Conservation (phyloP, 2,797 vertebrate species). For the Epinephelus malabaricus region DNA sequence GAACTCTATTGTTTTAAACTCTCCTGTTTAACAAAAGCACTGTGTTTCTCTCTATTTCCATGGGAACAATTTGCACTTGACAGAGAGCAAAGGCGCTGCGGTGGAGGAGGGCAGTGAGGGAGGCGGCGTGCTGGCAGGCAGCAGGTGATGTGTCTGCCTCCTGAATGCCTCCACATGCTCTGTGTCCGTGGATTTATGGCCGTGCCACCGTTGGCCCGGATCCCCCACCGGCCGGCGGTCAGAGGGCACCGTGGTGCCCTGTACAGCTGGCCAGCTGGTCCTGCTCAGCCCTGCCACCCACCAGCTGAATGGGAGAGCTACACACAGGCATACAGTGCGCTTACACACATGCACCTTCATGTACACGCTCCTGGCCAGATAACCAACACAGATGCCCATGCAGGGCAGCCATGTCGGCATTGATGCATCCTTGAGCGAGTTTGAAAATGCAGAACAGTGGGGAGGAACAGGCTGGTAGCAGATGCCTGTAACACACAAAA, state of each 20-base stretch:
- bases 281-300: constrained; percentile 68
- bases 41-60: constrained; percentile 71
- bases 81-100: constrained; percentile 72
- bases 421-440: constrained; percentile 60
- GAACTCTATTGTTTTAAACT: constrained; percentile 52
- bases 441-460: constrained; percentile 23
- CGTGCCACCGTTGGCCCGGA: constrained; percentile 73
- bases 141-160: constrained; percentile 81
- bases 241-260: constrained; percentile 74
- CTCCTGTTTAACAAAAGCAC: constrained; percentile 56
- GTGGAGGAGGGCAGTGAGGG: constrained; percentile 65
- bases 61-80: constrained; percentile 81
- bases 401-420: constrained; percentile 58
- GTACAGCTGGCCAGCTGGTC: constrained; percentile 80
- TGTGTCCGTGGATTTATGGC: constrained; percentile 84
- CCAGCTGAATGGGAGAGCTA: constrained; percentile 54
- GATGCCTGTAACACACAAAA: background rate
- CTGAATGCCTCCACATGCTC: constrained; percentile 84
- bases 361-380: constrained; percentile 53
- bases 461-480: constrained; percentile 13
- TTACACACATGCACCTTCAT: constrained; percentile 19
- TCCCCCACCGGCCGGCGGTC: constrained; percentile 73
- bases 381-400: constrained; percentile 57
- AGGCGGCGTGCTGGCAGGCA: constrained; percentile 73
- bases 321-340: constrained; percentile 31